phyloP scores from a whole-genome alignment of 2,113 vertebrate genomes.

The Parus major region DNA sequence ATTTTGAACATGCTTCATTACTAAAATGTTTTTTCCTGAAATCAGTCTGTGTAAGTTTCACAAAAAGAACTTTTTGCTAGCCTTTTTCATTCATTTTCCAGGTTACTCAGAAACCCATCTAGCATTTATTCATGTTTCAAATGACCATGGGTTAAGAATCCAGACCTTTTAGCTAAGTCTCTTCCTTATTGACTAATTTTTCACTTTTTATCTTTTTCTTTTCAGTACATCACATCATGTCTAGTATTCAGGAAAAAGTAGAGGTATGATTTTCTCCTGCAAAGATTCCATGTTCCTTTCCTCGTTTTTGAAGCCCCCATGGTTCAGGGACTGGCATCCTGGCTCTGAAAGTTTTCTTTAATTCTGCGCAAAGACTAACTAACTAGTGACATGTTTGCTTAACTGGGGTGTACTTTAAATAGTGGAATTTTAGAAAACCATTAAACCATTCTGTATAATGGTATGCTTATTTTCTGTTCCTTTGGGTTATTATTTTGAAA shows the following conservation, averaged over 20 bases:
- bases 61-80: neutral
- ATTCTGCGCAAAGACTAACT: neutral
- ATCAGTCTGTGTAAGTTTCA: neutral
- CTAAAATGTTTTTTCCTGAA: neutral
- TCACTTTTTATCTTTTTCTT: neutral
- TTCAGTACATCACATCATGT: neutral
- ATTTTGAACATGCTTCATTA: neutral
- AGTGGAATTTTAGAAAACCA: neutral
- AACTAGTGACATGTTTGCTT: neutral
- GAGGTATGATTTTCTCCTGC: neutral
- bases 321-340: neutral
- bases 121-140: neutral
- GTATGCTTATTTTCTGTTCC: neutral
- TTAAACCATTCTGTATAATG: neutral
- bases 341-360: neutral
- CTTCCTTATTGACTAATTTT: neutral
- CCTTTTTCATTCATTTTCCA: neutral
- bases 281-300: neutral
- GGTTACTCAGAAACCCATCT: neutral
- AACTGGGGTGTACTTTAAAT: neutral
- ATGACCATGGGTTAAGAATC: neutral
- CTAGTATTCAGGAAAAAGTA: neutral
- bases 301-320: neutral
- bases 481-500: neutral
- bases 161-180: neutral